phyloP scores from a whole-genome alignment of 2,113 vertebrate species.

The Collichthys lucidus region DNA sequence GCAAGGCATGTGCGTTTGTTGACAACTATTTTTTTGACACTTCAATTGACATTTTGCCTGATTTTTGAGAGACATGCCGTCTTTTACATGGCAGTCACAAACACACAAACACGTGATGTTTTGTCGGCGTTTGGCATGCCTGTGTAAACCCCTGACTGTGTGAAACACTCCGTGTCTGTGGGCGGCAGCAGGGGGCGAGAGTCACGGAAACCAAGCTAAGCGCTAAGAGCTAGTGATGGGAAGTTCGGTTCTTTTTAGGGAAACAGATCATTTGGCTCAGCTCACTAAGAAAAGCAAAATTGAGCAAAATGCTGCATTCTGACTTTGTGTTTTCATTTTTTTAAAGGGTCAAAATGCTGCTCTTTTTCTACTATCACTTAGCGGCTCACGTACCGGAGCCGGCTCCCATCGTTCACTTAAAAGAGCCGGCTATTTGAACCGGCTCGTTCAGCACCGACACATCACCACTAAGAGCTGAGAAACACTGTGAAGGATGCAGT shows the following conservation, averaged over 20 bases:
- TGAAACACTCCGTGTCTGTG: conserved; percentile 15
- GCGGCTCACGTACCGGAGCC: no score
- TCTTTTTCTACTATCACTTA: no score
- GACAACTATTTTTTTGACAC: neutral
- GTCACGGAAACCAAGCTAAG: neutral
- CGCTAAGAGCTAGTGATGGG: neutral
- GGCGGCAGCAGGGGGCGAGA: conserved; percentile 26
- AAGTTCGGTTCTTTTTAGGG: no score
- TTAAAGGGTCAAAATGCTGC: no score
- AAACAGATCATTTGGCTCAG: no score
- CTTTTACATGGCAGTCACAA: neutral
- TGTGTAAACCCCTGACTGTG: rapidly evolving
- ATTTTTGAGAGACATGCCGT: neutral
- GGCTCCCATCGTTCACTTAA: no score
- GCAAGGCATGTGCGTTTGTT: conserved; percentile 42
- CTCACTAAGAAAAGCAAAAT: no score
- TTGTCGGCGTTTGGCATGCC: rapidly evolving
- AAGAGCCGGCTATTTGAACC: no score
- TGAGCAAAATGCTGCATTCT: no score
- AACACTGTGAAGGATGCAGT: neutral
- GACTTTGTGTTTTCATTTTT: no score
- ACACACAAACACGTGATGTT: neutral
- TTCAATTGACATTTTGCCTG: neutral
- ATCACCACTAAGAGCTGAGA: neutral
- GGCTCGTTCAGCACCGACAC: no score